phyloP scores from a whole-genome alignment of 53 echinoderm and acorn worm genomes.

The Temnopleurus reevesii region DNA sequence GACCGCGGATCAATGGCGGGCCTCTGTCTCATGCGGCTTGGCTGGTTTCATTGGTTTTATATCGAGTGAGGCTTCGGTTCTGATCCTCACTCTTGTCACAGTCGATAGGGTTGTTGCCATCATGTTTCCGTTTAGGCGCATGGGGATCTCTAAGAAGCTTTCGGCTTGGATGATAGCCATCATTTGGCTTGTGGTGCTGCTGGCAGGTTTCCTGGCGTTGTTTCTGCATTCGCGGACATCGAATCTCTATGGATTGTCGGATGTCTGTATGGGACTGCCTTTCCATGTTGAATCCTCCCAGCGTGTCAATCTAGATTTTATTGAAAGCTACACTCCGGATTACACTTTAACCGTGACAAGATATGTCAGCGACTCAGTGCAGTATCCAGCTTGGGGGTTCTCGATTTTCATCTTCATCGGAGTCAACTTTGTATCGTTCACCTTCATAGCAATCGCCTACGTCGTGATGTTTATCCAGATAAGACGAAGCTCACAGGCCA shows the following conservation, averaged over 20 bases:
- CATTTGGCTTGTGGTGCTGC: neutral
- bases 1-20: slow-evolving; percentile 7
- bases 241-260: slow-evolving; percentile 4
- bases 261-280: slow-evolving; percentile 49
- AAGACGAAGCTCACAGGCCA: neutral
- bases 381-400: slow-evolving; percentile 24
- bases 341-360: neutral
- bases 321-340: neutral
- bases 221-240: neutral
- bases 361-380: neutral
- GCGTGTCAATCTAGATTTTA: neutral
- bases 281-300: neutral
- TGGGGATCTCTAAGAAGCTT: neutral
- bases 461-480: slow-evolving; percentile 57
- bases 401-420: slow-evolving; percentile 30
- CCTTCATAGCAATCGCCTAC: slow-evolving; percentile 58
- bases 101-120: slow-evolving; percentile 47
- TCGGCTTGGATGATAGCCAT: neutral
- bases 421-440: neutral
- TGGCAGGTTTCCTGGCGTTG: neutral
- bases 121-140: slow-evolving; percentile 26
- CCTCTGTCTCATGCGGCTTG: slow-evolving; percentile 11
- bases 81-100: slow-evolving; percentile 43
- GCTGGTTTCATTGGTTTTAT: slow-evolving; percentile 50
- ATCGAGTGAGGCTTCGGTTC: slow-evolving; percentile 54